These are phyloP conservation scores for Thyatira batis DNA, from an alignment of 2,888 invertebrate genomes.

Conservation along the genomic window DNA sequence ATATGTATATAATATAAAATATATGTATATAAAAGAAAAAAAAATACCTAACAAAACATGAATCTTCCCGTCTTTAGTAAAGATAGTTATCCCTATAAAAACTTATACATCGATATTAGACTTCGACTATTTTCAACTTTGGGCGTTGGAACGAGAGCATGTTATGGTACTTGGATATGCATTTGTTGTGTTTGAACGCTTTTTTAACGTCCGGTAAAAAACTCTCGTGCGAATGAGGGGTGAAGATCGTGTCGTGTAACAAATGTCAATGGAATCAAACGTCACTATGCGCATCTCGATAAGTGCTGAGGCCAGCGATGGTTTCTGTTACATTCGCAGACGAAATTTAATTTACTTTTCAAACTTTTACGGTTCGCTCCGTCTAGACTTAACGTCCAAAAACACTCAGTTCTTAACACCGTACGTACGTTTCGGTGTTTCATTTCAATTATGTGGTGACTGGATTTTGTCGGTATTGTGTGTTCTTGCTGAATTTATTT, in stretches of 20 bases:
- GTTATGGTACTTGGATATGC: too few relatives aligned
- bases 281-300: conserved; percentile 49
- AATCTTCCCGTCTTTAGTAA: too few relatives aligned
- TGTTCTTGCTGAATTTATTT: conserved; percentile 4
- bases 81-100: too few relatives aligned
- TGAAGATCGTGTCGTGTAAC: conserved; percentile 9
- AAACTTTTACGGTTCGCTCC: conserved; percentile 53
- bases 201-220: too few relatives aligned
- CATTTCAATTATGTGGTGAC: conserved; percentile 40
- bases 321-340: conserved; percentile 68
- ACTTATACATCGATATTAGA: too few relatives aligned
- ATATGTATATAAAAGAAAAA: too few relatives aligned
- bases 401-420: conserved; percentile 9
- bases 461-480: conserved; percentile 18
- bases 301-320: conserved; percentile 63
- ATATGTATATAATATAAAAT: too few relatives aligned
- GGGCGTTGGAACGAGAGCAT: too few relatives aligned
- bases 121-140: too few relatives aligned
- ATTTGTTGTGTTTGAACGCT: too few relatives aligned
- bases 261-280: conserved; percentile 32
- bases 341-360: conserved; percentile 73
- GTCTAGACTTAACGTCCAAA: conserved; percentile 53
- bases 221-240: too few relatives aligned
- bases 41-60: too few relatives aligned
- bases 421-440: conserved; percentile 31